These are phyloP conservation scores for Gopherus evgoodei DNA, from an alignment of 2,113 vertebrate species.

Conservation along the genomic window DNA sequence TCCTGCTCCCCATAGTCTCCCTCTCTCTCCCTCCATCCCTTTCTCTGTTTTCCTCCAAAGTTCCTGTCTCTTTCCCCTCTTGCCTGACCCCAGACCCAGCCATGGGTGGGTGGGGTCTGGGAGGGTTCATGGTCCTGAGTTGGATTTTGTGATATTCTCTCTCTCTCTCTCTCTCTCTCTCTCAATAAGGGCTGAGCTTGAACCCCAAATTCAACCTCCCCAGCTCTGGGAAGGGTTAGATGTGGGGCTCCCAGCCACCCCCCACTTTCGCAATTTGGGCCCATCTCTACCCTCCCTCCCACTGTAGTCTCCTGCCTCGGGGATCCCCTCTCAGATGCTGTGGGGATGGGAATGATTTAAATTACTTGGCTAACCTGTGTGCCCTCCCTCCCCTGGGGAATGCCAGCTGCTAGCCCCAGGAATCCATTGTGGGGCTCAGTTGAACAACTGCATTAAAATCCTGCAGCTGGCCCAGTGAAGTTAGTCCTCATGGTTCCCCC, in stretches of 20 bases:
- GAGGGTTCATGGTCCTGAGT: too few species aligned
- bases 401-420: neutral
- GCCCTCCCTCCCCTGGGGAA: neutral
- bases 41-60: neutral
- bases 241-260: neutral
- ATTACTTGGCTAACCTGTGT: neutral
- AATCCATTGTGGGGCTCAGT: neutral
- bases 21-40: neutral
- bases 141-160: neutral
- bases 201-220: neutral
- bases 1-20: too few species aligned
- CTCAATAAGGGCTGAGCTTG: neutral
- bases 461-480: neutral
- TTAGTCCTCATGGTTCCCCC: neutral
- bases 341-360: neutral
- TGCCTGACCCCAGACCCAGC: neutral
- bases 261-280: neutral
- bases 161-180: neutral
- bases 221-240: neutral
- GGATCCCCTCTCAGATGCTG: neutral
- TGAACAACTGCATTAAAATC: too few species aligned
- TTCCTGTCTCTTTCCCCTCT: neutral
- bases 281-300: neutral
- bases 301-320: neutral
- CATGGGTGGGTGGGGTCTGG: neutral